A percentile compares a stretch with the other conserved stretches of the same genome.
phyloP scores from a whole-genome alignment of 2,888 invertebrate species.

The Melinaea marsaeus region DNA sequence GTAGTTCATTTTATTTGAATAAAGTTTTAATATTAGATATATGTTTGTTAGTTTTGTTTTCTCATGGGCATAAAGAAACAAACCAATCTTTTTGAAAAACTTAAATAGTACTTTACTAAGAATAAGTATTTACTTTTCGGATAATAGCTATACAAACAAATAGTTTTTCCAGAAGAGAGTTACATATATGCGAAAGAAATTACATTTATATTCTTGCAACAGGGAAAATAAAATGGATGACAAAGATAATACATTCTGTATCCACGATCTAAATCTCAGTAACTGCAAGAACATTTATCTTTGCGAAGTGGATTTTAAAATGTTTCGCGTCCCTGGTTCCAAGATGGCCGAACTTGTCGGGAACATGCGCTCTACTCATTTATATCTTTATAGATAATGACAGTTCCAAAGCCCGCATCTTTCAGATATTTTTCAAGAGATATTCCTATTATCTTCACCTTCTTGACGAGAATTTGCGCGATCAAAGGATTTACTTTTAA shows the following conservation, averaged over 20 bases:
- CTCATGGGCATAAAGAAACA: too few species aligned
- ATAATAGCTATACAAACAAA: background rate
- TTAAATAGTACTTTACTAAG: too few species aligned
- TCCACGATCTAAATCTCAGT: slow-evolving; percentile 6
- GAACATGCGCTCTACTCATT: slow-evolving; percentile 18
- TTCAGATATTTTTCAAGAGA: slow-evolving; percentile 17
- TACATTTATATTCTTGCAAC: slow-evolving; percentile 5
- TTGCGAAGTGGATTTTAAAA: slow-evolving; percentile 12
- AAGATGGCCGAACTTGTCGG: slow-evolving; percentile 19
- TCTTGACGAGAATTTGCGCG: slow-evolving; percentile 12
- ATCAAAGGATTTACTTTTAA: slow-evolving; percentile 19
- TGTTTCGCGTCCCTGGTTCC: slow-evolving; percentile 15
- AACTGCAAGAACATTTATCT: slow-evolving; percentile 11
- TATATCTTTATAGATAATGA: slow-evolving; percentile 16
- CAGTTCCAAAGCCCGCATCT: slow-evolving; percentile 12
- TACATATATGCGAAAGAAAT: slow-evolving; percentile 1
- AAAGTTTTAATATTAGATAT: background rate
- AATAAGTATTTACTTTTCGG: background rate
- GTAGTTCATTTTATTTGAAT: background rate
- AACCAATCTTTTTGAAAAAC: too few species aligned
- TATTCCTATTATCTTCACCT: slow-evolving; percentile 19
- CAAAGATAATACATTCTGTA: slow-evolving; percentile 5
- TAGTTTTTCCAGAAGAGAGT: background rate
- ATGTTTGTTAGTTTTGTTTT: too few species aligned
- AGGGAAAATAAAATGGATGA: slow-evolving; percentile 6